phyloP scores from a whole-genome alignment of 2,113 vertebrate genomes.

The Caloenas nicobarica region DNA sequence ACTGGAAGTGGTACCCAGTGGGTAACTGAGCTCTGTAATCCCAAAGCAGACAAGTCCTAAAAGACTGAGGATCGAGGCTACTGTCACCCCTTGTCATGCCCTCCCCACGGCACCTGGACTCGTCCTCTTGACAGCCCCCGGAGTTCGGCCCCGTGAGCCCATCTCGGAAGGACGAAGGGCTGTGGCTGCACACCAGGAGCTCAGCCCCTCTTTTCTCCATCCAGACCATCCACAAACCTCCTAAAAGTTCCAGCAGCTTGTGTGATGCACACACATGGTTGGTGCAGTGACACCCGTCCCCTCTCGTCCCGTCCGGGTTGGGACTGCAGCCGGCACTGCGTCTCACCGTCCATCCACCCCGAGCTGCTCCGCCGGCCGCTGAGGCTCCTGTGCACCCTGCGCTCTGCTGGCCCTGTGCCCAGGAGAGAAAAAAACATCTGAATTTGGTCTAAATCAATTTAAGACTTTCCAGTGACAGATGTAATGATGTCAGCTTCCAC shows the following conservation, averaged over 20 bases:
- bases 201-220: neutral
- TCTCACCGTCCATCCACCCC: accelerated
- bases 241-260: neutral
- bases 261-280: neutral
- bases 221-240: neutral
- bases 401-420: neutral
- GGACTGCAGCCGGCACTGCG: neutral
- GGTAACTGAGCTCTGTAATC: neutral
- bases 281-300: neutral
- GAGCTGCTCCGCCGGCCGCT: accelerated
- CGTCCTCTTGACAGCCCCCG: accelerated
- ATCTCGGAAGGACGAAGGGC: accelerated
- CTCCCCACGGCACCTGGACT: neutral
- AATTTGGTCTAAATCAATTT: neutral
- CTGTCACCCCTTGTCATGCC: neutral
- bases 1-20: neutral
- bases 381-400: neutral
- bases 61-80: neutral
- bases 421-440: neutral
- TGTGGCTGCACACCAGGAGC: neutral
- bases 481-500: neutral
- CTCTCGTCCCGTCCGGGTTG: accelerated
- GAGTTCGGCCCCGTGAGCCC: neutral
- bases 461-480: neutral
- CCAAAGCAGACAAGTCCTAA: neutral